A percentile compares a stretch with the other conserved stretches of the same genome.
Evolutionary conservation across 1,140 invertebrate genomes (phyloP).

Genomic region (Dufourea novaeangliae): DNA sequence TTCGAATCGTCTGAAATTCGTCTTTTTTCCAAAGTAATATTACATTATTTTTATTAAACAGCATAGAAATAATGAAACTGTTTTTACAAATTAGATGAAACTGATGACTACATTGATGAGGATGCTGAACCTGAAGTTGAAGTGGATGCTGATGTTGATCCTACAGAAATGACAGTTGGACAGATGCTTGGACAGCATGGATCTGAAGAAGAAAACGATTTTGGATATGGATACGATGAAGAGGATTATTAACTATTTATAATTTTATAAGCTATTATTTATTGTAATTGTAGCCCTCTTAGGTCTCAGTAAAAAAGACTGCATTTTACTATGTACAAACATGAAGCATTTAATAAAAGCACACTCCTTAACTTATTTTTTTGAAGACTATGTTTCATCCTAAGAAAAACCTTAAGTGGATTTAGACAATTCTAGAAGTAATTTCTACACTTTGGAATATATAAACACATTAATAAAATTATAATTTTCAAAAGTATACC

Average conservation of each 20-base stretch:
- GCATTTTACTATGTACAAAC: not conserved
- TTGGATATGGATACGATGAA: slow-evolving; percentile 76
- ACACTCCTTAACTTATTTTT: not conserved
- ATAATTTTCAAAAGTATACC: too few species aligned
- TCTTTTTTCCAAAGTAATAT: not conserved
- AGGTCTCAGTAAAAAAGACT: slow-evolving; percentile 6
- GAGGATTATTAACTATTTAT: slow-evolving; percentile 58
- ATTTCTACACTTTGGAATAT: too few species aligned
- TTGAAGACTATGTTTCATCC: not conserved
- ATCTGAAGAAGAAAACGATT: slow-evolving; percentile 73
- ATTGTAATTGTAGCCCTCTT: not conserved
- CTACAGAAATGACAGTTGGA: slow-evolving; percentile 79
- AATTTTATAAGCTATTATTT: slow-evolving; percentile 25
- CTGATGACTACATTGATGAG: slow-evolving; percentile 79
- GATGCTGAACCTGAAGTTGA: slow-evolving; percentile 73
- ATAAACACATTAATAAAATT: too few species aligned
- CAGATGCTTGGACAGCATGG: slow-evolving; percentile 78
- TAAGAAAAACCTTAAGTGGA: too few species aligned
- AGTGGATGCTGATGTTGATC: slow-evolving; percentile 71
- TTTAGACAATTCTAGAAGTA: too few species aligned
- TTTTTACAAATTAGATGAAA: slow-evolving; percentile 64
- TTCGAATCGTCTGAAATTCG: not conserved
- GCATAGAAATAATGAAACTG: slow-evolving; percentile 18
- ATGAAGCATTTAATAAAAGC: slow-evolving; percentile 16
- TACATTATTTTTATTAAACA: not conserved